phyloP scores from a whole-genome alignment of 2,888 invertebrate species.

The Diplolepis rosae region DNA sequence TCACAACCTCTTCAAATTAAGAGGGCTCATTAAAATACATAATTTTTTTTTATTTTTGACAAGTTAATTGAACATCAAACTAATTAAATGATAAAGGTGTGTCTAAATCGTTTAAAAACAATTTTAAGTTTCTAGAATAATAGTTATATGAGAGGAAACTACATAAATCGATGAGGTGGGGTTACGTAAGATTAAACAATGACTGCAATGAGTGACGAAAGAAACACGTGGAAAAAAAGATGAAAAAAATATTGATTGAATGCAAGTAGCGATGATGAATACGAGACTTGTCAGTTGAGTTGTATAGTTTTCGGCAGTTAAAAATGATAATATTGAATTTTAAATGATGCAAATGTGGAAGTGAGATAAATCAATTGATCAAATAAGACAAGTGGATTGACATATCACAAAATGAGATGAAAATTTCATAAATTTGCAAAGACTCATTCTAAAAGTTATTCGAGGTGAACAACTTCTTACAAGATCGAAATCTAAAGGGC shows the following conservation, averaged over 20 bases:
- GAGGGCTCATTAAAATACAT: background rate
- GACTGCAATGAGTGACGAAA: slow-evolving; percentile 3
- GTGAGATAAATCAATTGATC: too few relatives aligned
- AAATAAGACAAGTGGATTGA: background rate
- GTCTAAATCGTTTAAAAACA: background rate
- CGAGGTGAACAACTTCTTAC: slow-evolving; percentile 2
- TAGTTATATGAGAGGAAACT: background rate
- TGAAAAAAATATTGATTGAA: slow-evolving; percentile 10
- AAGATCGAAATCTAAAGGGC: background rate
- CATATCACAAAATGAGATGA: background rate
- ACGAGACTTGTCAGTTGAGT: background rate
- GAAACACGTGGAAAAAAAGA: background rate
- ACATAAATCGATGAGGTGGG: background rate
- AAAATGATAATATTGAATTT: slow-evolving; percentile 2
- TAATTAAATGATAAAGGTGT: background rate
- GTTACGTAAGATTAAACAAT: slow-evolving; percentile 11
- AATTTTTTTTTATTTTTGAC: background rate
- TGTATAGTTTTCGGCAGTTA: background rate
- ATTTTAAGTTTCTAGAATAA: background rate
- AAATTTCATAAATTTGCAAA: background rate
- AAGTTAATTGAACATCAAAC: background rate
- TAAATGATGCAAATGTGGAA: background rate
- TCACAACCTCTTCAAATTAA: background rate
- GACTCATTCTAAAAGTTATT: background rate
- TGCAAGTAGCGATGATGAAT: slow-evolving; percentile 2